phyloP scores from a whole-genome alignment of 64 coral and sea anemone species.

The Actinia equina region DNA sequence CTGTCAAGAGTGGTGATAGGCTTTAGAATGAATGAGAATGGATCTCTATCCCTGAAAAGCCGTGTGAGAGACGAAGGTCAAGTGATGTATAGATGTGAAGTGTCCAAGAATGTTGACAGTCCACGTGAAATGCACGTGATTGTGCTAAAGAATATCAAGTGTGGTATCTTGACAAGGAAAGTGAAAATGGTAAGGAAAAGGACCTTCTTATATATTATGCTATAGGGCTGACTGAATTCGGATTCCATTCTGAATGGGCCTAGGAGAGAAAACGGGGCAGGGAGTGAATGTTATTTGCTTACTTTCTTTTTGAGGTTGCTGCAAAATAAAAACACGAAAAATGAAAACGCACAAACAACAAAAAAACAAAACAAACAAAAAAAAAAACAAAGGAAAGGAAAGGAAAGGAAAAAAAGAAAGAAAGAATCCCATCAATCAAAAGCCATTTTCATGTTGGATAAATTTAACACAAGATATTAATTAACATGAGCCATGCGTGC shows the following conservation, averaged over 20 bases:
- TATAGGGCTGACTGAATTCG: no score
- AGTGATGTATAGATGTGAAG: not conserved
- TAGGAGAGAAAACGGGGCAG: no score
- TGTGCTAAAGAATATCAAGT: slow-evolving; percentile 6
- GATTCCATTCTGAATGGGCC: no score
- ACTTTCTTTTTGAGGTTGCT: no score
- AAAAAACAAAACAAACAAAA: no score
- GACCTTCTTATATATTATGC: not conserved
- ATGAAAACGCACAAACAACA: no score
- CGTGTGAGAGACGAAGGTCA: not conserved
- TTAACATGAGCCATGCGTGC: not conserved
- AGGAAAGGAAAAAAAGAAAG: no score
- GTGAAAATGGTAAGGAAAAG: not conserved
- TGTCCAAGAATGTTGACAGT: not conserved
- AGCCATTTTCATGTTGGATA: not conserved
- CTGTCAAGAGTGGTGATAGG: not conserved
- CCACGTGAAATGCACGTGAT: slow-evolving; percentile 8
- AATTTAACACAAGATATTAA: not conserved
- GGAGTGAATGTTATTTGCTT: no score
- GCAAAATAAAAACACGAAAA: no score
- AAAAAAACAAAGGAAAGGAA: no score
- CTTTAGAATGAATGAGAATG: not conserved
- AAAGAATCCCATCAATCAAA: not conserved
- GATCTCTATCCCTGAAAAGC: not conserved
- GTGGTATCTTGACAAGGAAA: not conserved